Evolutionary conservation across 23 tunicate species (phyloP).

Genomic region (Ascidia mentula): DNA sequence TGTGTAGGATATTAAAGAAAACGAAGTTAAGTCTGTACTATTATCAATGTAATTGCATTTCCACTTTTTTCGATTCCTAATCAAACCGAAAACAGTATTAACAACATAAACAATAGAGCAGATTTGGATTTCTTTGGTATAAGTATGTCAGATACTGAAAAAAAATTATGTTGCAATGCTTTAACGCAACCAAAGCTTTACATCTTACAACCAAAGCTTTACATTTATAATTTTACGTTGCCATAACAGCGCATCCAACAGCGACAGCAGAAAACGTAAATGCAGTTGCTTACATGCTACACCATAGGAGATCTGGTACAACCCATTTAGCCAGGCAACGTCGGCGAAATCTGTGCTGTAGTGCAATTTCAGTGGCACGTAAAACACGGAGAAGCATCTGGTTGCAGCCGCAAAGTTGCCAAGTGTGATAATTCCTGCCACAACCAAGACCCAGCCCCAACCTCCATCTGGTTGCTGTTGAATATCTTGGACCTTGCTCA

Average conservation of each 20-base stretch:
- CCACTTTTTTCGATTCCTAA: too few species aligned
- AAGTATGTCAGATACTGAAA: background rate
- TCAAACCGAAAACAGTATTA: too few species aligned
- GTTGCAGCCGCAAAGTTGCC: background rate
- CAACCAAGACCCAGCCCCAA: slow-evolving; percentile 8
- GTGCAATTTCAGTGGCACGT: background rate
- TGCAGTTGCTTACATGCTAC: slow-evolving; percentile 11
- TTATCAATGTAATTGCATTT: too few species aligned
- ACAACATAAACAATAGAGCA: too few species aligned
- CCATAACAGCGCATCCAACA: too few species aligned
- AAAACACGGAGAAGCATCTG: slow-evolving; percentile 17
- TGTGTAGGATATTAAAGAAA: too few species aligned
- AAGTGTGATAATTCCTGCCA: background rate
- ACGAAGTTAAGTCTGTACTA: too few species aligned
- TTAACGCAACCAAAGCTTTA: too few species aligned
- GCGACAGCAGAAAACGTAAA: too few species aligned
- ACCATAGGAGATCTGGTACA: background rate
- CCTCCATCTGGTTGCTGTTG: background rate
- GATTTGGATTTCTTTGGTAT: too few species aligned
- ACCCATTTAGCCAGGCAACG: slow-evolving; percentile 1
- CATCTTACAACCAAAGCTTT: too few species aligned
- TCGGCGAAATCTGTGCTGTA: background rate
- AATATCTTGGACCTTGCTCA: background rate
- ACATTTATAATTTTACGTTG: too few species aligned
- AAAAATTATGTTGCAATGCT: background rate